Conservation (phyloP, 2,797 vertebrate genomes). For the Microtus obscurus region DNA sequence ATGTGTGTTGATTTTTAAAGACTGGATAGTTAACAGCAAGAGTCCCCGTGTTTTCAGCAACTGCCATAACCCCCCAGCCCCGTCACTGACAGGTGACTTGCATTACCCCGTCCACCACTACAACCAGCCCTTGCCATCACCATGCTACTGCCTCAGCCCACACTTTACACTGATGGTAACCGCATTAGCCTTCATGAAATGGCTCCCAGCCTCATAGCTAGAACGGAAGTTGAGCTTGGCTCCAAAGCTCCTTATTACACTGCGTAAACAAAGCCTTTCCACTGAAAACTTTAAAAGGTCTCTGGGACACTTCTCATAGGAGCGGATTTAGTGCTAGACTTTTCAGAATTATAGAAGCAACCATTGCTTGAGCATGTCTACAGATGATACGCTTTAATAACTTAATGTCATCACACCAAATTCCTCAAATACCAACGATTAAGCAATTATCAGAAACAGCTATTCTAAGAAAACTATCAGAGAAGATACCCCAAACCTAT, state of each 20-base stretch:
- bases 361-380: background rate
- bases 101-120: background rate
- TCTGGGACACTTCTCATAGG: background rate
- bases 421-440: constrained; percentile 50
- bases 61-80: background rate
- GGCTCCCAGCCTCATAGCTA: background rate
- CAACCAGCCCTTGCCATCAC: background rate
- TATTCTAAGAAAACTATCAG: constrained; percentile 2
- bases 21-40: constrained; percentile 15
- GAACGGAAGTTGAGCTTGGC: background rate
- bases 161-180: background rate
- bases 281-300: background rate
- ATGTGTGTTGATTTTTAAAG: background rate
- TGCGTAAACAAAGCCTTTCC: background rate
- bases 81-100: background rate
- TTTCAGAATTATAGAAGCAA: constrained; percentile 24
- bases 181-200: background rate
- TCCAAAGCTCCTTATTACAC: background rate
- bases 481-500: background rate
- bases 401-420: background rate
- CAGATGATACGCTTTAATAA: background rate
- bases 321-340: background rate
- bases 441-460: constrained; percentile 30
- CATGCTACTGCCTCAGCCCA: background rate
- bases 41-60: background rate